Percentiles rank a stretch among this genome's conserved stretches.
phyloP scores from a whole-genome alignment of 2,888 invertebrate genomes.

The Agrochola circellaris region DNA sequence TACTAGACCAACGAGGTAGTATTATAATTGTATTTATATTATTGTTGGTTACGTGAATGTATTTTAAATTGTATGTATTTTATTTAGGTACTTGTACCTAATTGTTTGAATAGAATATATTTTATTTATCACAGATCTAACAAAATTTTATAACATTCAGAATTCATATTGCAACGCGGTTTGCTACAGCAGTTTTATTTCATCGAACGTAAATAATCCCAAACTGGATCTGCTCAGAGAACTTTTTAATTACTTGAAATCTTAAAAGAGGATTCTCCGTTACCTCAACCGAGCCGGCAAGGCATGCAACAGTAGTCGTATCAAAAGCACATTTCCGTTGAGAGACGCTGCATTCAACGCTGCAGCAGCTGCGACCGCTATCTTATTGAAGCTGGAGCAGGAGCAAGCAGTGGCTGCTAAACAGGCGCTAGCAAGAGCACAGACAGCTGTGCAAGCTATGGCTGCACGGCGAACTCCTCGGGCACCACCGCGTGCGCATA shows the following conservation, averaged over 20 bases:
- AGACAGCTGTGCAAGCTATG: slow-evolving; percentile 81
- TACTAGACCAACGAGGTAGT: neutral
- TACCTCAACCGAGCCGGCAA: slow-evolving; percentile 86
- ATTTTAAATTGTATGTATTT: no score
- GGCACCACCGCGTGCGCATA: slow-evolving; percentile 82
- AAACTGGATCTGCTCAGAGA: neutral
- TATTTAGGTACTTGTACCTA: no score
- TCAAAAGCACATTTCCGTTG: slow-evolving; percentile 86
- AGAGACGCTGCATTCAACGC: slow-evolving; percentile 85
- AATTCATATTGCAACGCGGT: neutral
- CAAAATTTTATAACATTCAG: neutral
- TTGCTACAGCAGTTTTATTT: neutral
- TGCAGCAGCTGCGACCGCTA: slow-evolving; percentile 85
- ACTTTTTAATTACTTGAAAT: slow-evolving; percentile 5
- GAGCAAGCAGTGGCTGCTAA: slow-evolving; percentile 84
- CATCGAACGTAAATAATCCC: neutral
- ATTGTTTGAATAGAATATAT: neutral
- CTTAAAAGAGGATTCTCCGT: slow-evolving; percentile 11
- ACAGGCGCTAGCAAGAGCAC: slow-evolving; percentile 81
- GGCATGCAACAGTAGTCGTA: slow-evolving; percentile 82
- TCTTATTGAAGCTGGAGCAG: slow-evolving; percentile 76
- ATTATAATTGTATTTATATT: neutral
- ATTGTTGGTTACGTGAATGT: neutral
- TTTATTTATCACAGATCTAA: neutral
- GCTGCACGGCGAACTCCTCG: slow-evolving; percentile 83